These are phyloP conservation scores for Papilio aristodemus DNA, from an alignment of 1,140 invertebrate species.

Conservation along the genomic window DNA sequence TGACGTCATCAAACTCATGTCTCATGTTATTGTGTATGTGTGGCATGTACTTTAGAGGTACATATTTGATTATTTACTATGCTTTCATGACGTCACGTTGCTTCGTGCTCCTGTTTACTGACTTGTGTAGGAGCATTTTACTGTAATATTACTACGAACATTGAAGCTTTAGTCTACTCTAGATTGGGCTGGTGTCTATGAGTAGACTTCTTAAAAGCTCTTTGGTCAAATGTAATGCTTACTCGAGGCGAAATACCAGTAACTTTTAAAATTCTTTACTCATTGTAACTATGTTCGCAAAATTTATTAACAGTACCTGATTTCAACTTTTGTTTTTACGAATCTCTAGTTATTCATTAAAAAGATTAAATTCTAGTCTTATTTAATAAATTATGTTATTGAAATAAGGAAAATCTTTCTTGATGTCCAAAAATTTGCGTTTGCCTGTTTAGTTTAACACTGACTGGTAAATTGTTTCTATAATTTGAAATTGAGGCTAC, in stretches of 20 bases:
- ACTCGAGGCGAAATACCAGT: too few relatives aligned
- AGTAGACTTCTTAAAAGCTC: neutral
- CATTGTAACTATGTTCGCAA: too few relatives aligned
- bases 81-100: neutral
- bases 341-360: neutral
- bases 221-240: neutral
- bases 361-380: slow-evolving; percentile 13
- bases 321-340: neutral
- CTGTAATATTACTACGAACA: neutral
- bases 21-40: slow-evolving; percentile 3
- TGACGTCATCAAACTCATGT: neutral
- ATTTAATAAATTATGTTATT: neutral
- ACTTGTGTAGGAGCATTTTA: neutral
- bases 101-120: neutral
- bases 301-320: slow-evolving; percentile 18
- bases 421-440: neutral
- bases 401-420: neutral
- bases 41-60: neutral
- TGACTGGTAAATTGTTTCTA: neutral
- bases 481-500: slow-evolving; percentile 6
- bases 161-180: neutral
- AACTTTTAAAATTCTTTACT: too few relatives aligned
- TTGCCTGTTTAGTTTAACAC: neutral
- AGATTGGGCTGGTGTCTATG: neutral
- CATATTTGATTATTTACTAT: neutral